These are phyloP conservation scores for Nezara viridula DNA, from an alignment of 2,888 invertebrate genomes.

Conservation along the genomic window DNA sequence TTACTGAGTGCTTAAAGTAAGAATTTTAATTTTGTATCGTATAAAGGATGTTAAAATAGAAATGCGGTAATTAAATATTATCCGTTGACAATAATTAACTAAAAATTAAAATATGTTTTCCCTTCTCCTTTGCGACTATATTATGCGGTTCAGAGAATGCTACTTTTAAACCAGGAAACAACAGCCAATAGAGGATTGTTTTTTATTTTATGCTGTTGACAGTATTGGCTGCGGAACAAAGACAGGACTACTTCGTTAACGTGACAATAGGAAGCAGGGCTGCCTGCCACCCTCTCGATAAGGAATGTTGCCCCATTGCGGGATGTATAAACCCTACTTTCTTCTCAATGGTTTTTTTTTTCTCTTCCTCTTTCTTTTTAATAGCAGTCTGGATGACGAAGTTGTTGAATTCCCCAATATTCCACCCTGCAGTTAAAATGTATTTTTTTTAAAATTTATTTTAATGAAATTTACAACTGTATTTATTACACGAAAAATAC, in stretches of 20 bases:
- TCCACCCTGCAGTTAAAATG: background rate
- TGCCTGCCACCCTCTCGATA: slow-evolving; percentile 34
- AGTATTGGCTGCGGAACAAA: slow-evolving; percentile 3
- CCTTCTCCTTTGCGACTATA: background rate
- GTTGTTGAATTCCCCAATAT: background rate
- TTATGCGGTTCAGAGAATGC: background rate
- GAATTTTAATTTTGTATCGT: too few species aligned
- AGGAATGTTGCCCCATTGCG: background rate
- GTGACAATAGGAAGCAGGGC: slow-evolving; percentile 24
- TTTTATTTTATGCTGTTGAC: background rate
- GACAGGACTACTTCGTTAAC: slow-evolving; percentile 35
- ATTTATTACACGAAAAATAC: too few species aligned
- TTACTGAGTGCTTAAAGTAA: too few species aligned
- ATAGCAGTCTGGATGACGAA: background rate
- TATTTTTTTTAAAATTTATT: too few species aligned
- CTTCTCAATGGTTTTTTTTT: background rate
- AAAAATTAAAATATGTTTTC: too few species aligned
- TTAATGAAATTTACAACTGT: too few species aligned
- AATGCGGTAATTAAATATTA: too few species aligned
- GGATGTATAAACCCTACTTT: background rate
- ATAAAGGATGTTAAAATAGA: too few species aligned
- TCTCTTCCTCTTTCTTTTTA: background rate
- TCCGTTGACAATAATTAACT: too few species aligned
- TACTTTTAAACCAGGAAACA: background rate
- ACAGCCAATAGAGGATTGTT: background rate